Evolutionary conservation across 2,888 invertebrate genomes (phyloP), one percentile per base, ranked within the genome.

Genomic region (Timema podura): DNA sequence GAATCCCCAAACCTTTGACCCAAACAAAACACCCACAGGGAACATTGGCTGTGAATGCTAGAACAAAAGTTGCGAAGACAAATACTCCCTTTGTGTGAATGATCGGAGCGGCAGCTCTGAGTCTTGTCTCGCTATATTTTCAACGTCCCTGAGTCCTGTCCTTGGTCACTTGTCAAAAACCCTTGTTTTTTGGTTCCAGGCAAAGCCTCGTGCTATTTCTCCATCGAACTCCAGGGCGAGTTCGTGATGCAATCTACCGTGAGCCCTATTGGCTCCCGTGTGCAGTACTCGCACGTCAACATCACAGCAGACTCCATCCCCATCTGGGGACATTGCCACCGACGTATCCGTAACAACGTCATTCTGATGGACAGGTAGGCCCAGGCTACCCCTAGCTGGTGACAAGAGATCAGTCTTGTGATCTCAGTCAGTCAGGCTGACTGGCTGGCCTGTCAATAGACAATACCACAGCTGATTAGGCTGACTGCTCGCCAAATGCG

Each of bases 251-350:
- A 88, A 80, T 77, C 77, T 48, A 75, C 77, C 11, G 74, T 75
- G 13, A 49, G 57, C 15, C 45, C 48, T 9, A 83, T 80, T 75
- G 79, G 78, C 75, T 78, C 83, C 70, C 76, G 74, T 48, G 83
- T 88, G 71, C 85, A 85, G 74, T 88, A 88, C 77, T 86, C 85
- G 68, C 80, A 82, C 67, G 82, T 89, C 70, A 87, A 85, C 76
- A 85, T 89, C 74, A 86, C 85, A n/a, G 84, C 83, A 71, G 86
- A 86, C 75, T 84, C 87, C 47, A 87, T 89, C 75, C 87, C 88
- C 8, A 85, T 87, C 70, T 89, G 88, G 88, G 89, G 89, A 16
- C 84, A 83, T 75, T 89, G 89, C 76, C 85, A 87, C 76, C 81
- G 82, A 73, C 82, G 86, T 71, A 81, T 85, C 71, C 87, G 85